A percentile compares a stretch with the other conserved stretches of the same genome.
These are phyloP conservation scores for Blastomussa wellsi DNA, from an alignment of 92 coral and sea anemone species.

Conservation along the genomic window DNA sequence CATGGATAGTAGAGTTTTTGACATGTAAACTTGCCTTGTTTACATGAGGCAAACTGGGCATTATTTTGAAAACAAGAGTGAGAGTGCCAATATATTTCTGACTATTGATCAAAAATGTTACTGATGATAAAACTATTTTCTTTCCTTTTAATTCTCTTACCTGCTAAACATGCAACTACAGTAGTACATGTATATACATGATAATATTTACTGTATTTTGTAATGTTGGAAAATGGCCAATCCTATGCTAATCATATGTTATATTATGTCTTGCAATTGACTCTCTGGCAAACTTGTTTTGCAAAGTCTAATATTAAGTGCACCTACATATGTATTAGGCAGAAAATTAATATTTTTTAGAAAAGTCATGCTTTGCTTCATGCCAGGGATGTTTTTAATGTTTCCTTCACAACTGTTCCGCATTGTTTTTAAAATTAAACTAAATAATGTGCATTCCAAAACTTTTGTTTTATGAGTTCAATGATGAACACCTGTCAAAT, in stretches of 20 bases:
- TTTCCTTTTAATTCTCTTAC: background rate
- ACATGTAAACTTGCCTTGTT: background rate
- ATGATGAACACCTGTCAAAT: no score
- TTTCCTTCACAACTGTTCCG: no score
- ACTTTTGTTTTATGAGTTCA: no score
- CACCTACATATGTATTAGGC: background rate
- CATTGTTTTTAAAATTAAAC: no score
- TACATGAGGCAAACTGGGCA: background rate
- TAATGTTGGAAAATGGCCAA: background rate
- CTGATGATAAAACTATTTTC: no score
- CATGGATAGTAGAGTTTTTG: background rate
- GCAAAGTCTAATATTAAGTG: background rate
- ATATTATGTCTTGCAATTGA: background rate
- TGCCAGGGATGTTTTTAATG: no score
- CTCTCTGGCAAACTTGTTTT: background rate
- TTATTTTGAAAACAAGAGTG: background rate
- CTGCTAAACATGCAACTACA: background rate
- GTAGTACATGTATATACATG: no score
- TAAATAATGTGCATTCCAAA: no score
- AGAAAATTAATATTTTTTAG: background rate
- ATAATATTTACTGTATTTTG: no score
- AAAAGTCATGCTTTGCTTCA: background rate
- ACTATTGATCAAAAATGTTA: background rate
- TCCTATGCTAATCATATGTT: no score
- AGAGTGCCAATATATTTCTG: background rate